Percentiles rank a stretch among this genome's conserved stretches.
Evolutionary conservation across 1,140 invertebrate genomes (phyloP).

Genomic region (Achatina immaculata): DNA sequence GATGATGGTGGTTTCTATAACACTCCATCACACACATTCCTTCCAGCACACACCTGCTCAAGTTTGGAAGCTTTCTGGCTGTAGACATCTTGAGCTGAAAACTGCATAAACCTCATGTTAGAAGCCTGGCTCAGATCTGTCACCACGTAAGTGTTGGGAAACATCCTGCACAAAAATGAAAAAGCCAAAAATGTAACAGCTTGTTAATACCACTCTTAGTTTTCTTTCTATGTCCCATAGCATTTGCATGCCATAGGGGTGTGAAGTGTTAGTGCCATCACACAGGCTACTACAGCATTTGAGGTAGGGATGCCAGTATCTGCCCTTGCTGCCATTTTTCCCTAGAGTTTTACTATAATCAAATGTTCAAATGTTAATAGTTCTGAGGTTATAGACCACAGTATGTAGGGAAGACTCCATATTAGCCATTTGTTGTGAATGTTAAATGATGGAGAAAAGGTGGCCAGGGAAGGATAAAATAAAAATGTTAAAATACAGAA

Average conservation of each 20-base stretch:
- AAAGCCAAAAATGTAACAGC: not conserved
- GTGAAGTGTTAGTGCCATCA: not conserved
- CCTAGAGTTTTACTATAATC: not conserved
- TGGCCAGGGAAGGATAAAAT: no score
- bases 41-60: constrained; percentile 86
- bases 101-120: constrained; percentile 99
- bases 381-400: no score
- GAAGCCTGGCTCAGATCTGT: constrained; percentile 84
- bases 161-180: constrained; percentile 48
- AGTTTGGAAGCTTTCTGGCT: constrained; percentile 96
- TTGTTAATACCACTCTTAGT: not conserved
- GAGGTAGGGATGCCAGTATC: not conserved
- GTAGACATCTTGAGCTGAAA: constrained; percentile 95
- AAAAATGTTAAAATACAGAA: no score
- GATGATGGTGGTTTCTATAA: not conserved
- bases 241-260: not conserved
- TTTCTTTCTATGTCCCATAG: not conserved
- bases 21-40: not conserved
- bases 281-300: not conserved
- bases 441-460: no score
- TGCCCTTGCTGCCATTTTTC: not conserved
- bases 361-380: no score
- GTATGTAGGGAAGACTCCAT: no score
- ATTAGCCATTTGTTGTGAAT: no score
- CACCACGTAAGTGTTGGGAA: constrained; percentile 61